A percentile compares a stretch with the other conserved stretches of the same genome.
phyloP scores from a whole-genome alignment of 1,140 invertebrate species.

The Drosophila lowei region DNA sequence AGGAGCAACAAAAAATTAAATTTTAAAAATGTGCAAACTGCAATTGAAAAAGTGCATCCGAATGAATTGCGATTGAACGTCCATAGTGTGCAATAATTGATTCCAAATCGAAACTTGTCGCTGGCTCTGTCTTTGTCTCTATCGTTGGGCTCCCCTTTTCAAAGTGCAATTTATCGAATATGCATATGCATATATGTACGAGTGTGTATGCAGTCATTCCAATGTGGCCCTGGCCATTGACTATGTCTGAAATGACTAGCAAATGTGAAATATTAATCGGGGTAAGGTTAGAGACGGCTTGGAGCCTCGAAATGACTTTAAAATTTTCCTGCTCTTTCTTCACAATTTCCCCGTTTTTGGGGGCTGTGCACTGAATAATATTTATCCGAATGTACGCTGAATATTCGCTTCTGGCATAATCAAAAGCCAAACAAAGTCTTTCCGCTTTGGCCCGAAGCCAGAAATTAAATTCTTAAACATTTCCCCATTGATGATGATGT shows the following conservation, averaged over 20 bases:
- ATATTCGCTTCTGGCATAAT: slow-evolving; percentile 21
- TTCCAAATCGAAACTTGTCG: slow-evolving; percentile 26
- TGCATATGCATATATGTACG: too few species aligned
- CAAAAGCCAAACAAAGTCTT: slow-evolving; percentile 48
- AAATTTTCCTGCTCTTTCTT: background rate
- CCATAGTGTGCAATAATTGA: slow-evolving; percentile 45
- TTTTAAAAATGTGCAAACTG: slow-evolving; percentile 26
- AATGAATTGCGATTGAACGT: slow-evolving; percentile 48
- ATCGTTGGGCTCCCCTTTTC: slow-evolving; percentile 16
- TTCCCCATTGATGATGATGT: background rate
- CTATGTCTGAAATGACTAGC: slow-evolving; percentile 20
- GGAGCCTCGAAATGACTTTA: slow-evolving; percentile 1
- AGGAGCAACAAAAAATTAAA: slow-evolving; percentile 25
- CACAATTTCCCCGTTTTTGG: background rate
- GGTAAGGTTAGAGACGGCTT: slow-evolving; percentile 22
- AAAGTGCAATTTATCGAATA: slow-evolving; percentile 29
- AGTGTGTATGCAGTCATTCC: too few species aligned
- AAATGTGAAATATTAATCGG: slow-evolving; percentile 36
- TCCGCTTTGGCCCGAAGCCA: slow-evolving; percentile 50
- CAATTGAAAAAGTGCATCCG: background rate
- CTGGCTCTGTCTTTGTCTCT: background rate
- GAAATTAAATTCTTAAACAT: slow-evolving; percentile 37
- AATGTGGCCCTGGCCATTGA: too few species aligned
- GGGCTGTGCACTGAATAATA: slow-evolving; percentile 4
- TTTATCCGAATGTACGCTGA: slow-evolving; percentile 19